Evolutionary conservation across 2,888 invertebrate species (phyloP).

Genomic region (Parnassius orleans): DNA sequence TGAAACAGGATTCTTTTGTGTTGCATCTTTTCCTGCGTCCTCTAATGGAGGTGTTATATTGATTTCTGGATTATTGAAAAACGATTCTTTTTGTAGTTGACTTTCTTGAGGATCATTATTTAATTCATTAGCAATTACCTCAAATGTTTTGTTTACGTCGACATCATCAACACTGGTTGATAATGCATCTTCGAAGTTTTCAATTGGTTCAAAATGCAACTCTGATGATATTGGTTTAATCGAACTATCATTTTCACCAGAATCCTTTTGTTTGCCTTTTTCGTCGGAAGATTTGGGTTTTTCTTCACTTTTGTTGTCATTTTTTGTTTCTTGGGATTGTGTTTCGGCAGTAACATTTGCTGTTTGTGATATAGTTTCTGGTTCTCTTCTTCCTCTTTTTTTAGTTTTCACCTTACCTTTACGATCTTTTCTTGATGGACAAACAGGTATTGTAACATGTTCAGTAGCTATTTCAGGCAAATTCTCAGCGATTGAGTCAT

Average conservation of each 20-base stretch:
- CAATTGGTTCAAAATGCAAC: conserved; percentile 60
- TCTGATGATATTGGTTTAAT: conserved; percentile 6
- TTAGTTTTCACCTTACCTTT: conserved; percentile 66
- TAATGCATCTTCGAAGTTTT: conserved; percentile 71
- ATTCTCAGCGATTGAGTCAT: conserved; percentile 14
- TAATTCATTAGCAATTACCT: conserved; percentile 62
- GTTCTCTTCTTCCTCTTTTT: conserved; percentile 60
- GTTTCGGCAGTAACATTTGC: conserved; percentile 28
- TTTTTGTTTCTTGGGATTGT: conserved; percentile 34
- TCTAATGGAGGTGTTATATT: conserved; percentile 55
- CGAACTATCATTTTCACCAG: conserved; percentile 24
- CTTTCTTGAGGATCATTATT: conserved; percentile 33
- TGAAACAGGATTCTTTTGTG: conserved; percentile 54
- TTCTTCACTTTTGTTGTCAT: conserved; percentile 45
- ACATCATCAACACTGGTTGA: conserved; percentile 64
- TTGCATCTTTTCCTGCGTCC: conserved; percentile 38
- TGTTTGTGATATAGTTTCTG: conserved; percentile 29
- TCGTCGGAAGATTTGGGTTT: conserved; percentile 43
- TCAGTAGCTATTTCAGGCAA: conserved; percentile 27
- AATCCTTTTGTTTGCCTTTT: conserved; percentile 58
- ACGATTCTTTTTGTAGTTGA: conserved; percentile 41
- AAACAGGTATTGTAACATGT: conserved; percentile 36
- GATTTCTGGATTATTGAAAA: conserved; percentile 55
- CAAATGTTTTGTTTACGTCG: conserved; percentile 62
- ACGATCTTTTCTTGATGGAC: conserved; percentile 60